Conservation (phyloP, 2,113 vertebrate genomes). For the Thalassarche chlororhynchos region DNA sequence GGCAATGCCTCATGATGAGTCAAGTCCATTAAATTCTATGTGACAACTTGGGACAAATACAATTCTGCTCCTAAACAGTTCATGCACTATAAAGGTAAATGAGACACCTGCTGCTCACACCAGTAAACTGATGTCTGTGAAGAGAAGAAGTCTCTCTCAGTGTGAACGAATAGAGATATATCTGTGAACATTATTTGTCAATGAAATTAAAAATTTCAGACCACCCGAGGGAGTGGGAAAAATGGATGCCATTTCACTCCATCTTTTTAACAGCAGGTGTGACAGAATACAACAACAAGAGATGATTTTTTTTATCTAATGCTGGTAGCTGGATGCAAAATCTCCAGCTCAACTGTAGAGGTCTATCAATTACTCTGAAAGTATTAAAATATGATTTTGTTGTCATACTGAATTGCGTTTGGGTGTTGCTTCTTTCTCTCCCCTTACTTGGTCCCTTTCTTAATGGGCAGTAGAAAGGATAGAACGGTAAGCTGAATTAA, state of each 20-base stretch:
- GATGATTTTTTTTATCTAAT: background rate
- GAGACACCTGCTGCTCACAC: background rate
- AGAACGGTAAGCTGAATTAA: background rate
- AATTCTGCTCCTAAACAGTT: background rate
- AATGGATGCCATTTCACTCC: background rate
- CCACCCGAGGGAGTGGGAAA: background rate
- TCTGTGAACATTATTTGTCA: background rate
- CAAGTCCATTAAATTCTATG: background rate
- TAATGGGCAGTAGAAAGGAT: background rate
- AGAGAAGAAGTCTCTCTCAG: background rate
- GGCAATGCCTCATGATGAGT: background rate
- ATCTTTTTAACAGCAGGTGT: background rate
- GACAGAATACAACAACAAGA: background rate
- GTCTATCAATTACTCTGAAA: background rate
- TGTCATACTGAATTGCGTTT: background rate
- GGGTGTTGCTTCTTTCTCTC: background rate
- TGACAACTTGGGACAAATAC: background rate
- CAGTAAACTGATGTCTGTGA: background rate
- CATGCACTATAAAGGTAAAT: background rate
- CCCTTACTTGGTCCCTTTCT: background rate
- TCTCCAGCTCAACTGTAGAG: background rate
- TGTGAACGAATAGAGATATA: background rate
- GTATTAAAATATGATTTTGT: background rate
- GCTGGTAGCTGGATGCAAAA: background rate
- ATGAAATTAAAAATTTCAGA: background rate